Base-by-base conservation (phyloP, 1,140 invertebrate species). In the Drosophila sp. region DNA sequence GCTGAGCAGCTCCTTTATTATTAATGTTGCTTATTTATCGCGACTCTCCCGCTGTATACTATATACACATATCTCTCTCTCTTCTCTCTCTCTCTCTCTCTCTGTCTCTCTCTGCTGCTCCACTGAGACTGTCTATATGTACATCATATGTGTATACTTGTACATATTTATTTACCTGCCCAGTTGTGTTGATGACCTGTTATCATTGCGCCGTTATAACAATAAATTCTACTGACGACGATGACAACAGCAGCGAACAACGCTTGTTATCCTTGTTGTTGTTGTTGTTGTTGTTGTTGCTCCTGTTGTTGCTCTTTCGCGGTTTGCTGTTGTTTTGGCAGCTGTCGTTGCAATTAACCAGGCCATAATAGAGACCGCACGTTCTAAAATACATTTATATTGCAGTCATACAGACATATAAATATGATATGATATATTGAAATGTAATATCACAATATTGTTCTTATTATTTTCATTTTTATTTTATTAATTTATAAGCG, bases 181-280 rank as follows among this genome's bases (percentile, higher is more conserved):
- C 83, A 87, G 83, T 87, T 86, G 78, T 86, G 82, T 76, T 86
- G 82, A 89, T 82, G 83, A 87, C 82, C 82, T 87, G 82, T 87
- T 87, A 87, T 87, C 83, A 89, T 87, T 87, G 83, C 78, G 57
- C 75, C 83, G 83, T 79, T 87, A 89, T 79, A 87, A 87, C 83
- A 87, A 87, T 87, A 87, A 87, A 87, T 87, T 87, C 83, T 45
- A 65, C 50, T 59, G 61, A 62, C 71, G 65, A 78, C 79, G 76
- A 63, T 63, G 78, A 67, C 78, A 71, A 65, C 61, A 76, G 62
- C 53, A 64, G 50, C 66, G 53, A 45, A 46, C 53, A 41, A 46
- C 70, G 18, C 58, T 54, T 59, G 53, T 56, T 51, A 25, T 58
- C 62, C 34, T 57, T 62, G 48, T 72, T 76, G 75, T 51, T 72